Evolutionary conservation across 2,888 invertebrate species (phyloP), one percentile per base, ranked within the genome.

Genomic region (Drosophila nr. perissopoda): DNA sequence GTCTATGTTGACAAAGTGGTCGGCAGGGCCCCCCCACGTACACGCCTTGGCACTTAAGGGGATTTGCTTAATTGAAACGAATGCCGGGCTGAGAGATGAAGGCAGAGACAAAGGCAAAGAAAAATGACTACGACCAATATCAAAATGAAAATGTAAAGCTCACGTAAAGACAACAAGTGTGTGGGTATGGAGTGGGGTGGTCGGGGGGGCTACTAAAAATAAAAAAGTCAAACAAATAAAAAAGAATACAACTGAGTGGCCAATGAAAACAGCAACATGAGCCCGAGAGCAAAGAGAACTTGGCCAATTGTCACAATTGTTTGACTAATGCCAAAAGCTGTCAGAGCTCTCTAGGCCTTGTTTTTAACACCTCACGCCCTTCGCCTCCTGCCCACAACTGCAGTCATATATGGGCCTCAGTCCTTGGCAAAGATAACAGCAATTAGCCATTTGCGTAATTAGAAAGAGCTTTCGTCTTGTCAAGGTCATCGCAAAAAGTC

Each of bases 11-110:
- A 79, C 76, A 76, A 76, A 76, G 76, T 76, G 80, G 76, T 64
- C 69, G 58, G 13, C 57, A 48, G 54, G 53, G 69, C 53, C 13
- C 36, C 36, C 38, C 64, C 66, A 84, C 84, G 87, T 87, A 84
- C 87, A 89, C 87, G 89, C 73, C 87, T 76, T 77, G 90, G 74
- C 90, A 90, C 89, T 90, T 90, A 90, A 80, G 90, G 87, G 91
- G 90, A 91, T 90, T 91, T 90, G 89, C 83, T 90, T 90, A 90
- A 90, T 90, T 90, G 89, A 90, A 90, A 87, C 80, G 87, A 90
- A 89, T 84, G 77, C 83, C 73, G 68, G 76, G 73, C 73, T 69
- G 60, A 76, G 68, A 63, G 69, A 65, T 65, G 42, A 42, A 18
- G n/a, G 62, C 69, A 67, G 74, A 57, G 51, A 64, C 70, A 66